Conservation (phyloP, 2,113 vertebrate genomes). For the Corynorhinus townsendii region DNA sequence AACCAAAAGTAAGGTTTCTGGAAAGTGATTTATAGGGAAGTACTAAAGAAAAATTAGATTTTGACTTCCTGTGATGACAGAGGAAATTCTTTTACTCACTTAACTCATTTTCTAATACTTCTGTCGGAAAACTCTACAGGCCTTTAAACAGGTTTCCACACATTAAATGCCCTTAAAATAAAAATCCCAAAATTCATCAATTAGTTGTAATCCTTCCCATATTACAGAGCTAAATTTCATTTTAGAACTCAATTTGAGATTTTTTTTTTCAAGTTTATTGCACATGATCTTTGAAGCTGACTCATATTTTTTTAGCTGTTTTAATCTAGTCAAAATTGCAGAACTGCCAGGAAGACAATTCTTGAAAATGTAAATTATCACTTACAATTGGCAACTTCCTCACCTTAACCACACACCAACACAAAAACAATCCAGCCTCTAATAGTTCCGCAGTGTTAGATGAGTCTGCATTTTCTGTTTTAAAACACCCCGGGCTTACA, state of each 20-base stretch:
- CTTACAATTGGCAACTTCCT: conserved; percentile 30
- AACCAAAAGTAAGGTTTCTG: not conserved
- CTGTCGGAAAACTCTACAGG: not conserved
- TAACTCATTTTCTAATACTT: not conserved
- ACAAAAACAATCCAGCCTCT: not conserved
- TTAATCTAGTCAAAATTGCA: conserved; percentile 31
- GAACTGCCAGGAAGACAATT: not conserved
- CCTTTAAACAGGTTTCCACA: not conserved
- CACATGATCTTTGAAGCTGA: not conserved
- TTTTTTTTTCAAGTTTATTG: not conserved
- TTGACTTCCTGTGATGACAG: not conserved
- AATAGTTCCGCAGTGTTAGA: conserved; percentile 36
- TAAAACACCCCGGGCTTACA: not conserved
- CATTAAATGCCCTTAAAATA: not conserved
- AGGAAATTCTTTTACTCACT: not conserved
- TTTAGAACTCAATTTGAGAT: not conserved
- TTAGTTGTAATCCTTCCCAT: not conserved
- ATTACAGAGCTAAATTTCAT: not conserved
- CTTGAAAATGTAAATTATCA: conserved; percentile 2
- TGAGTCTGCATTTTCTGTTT: conserved; percentile 63
- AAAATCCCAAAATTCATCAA: not conserved
- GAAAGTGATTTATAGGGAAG: not conserved
- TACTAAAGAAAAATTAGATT: not conserved
- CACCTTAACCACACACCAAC: conserved; percentile 35
- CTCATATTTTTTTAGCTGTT: not conserved